phyloP scores from a whole-genome alignment of 2,888 invertebrate genomes.

The Erpobdella octoculata region DNA sequence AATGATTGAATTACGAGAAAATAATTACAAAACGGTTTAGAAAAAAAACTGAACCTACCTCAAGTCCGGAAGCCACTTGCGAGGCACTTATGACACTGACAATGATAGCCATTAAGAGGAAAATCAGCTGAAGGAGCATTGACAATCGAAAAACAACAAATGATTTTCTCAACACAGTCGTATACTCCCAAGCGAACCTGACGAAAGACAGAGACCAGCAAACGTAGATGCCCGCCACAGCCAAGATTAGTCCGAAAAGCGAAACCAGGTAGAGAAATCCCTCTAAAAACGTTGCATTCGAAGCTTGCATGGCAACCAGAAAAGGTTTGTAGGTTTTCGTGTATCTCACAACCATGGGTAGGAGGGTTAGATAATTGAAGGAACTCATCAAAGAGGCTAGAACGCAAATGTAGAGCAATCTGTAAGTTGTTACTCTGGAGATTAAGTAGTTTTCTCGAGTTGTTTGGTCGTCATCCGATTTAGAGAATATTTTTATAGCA shows the following conservation, averaged over 20 bases:
- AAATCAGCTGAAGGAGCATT: not conserved
- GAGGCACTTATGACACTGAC: not conserved
- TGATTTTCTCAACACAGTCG: not conserved
- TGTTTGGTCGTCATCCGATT: no score
- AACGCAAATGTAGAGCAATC: not conserved
- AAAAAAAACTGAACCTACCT: not conserved
- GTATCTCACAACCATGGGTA: not conserved
- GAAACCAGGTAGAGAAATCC: not conserved
- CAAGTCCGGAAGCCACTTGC: not conserved
- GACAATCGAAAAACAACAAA: not conserved
- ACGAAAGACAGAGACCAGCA: slow-evolving; percentile 8
- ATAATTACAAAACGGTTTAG: no score
- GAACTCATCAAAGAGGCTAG: not conserved
- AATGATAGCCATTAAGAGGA: not conserved
- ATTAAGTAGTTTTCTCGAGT: no score
- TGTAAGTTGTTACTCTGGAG: not conserved
- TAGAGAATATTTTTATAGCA: no score
- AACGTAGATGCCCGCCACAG: not conserved
- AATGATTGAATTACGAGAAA: no score
- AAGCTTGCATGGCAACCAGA: not conserved
- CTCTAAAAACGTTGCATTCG: not conserved
- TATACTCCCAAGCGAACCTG: slow-evolving; percentile 6
- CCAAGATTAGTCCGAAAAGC: not conserved
- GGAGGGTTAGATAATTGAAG: not conserved
- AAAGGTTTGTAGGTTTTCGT: not conserved